Conservation (phyloP, 2,113 vertebrate species). For the Sorex araneus region DNA sequence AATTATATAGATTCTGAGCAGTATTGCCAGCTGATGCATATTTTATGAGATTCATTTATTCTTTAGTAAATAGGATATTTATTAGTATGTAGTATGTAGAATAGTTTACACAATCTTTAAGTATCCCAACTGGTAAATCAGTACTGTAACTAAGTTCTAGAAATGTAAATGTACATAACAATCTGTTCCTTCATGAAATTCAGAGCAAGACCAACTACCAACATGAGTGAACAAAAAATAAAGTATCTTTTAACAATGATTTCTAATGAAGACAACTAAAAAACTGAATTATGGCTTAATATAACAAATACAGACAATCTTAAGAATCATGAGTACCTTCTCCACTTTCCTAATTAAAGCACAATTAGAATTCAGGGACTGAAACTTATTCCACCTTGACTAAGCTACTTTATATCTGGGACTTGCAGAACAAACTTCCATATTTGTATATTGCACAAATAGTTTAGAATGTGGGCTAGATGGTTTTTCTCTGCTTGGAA, state of each 20-base stretch:
- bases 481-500: constrained; percentile 42
- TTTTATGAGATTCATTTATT: neutral
- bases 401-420: neutral
- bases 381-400: neutral
- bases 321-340: neutral
- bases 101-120: neutral
- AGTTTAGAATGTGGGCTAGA: neutral
- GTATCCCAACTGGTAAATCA: constrained; percentile 22
- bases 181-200: neutral
- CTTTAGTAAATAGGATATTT: neutral
- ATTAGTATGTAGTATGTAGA: neutral
- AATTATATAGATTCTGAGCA: neutral
- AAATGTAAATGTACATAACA: neutral
- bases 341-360: neutral
- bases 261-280: constrained; percentile 4
- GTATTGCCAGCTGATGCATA: neutral
- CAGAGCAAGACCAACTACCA: neutral
- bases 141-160: neutral
- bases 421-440: neutral
- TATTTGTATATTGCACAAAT: neutral
- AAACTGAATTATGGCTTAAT: neutral
- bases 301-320: neutral
- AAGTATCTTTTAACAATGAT: neutral
- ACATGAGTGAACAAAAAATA: neutral
- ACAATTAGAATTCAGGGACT: neutral